A percentile compares a stretch with the other conserved stretches of the same genome.
These are phyloP conservation scores for Nyleta sp. DNA, from an alignment of 2,888 invertebrate species.

Conservation along the genomic window DNA sequence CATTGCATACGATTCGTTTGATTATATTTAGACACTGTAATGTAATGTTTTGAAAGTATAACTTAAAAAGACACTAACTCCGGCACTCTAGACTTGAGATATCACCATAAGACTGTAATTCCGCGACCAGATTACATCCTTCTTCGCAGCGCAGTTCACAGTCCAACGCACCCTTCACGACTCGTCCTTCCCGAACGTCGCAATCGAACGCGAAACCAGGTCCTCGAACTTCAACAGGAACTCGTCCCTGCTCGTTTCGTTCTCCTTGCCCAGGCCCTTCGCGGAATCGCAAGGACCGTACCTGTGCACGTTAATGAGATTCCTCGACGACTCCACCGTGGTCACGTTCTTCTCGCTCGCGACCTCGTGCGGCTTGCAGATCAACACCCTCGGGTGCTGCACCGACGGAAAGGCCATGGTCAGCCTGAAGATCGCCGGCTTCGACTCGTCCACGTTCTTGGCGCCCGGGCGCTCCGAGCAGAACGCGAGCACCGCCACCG, in stretches of 20 bases:
- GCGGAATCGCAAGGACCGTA: conserved; percentile 9
- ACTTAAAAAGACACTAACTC: no score
- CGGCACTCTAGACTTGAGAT: no score
- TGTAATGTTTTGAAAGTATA: no score
- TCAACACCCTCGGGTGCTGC: conserved; percentile 28
- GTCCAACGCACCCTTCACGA: neutral
- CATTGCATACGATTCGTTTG: no score
- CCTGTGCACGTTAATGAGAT: conserved; percentile 23
- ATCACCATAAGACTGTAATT: no score
- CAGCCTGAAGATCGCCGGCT: neutral
- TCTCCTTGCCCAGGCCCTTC: neutral
- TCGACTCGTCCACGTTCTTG: neutral
- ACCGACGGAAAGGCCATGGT: conserved; percentile 56
- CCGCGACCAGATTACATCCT: no score
- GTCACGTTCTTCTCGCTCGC: neutral
- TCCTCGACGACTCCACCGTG: neutral
- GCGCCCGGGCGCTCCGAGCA: conserved; percentile 8
- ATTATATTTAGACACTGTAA: no score
- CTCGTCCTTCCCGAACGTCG: neutral
- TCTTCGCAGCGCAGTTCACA: no score
- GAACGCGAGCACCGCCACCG: conserved; percentile 77
- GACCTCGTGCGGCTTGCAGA: conserved; percentile 39
- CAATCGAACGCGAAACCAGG: neutral
- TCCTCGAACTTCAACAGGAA: conserved; percentile 7
- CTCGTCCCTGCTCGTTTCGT: conserved; percentile 3